Percentiles rank a stretch among this genome's conserved stretches.
Conservation (phyloP, 2,113 vertebrate genomes). For the Gavialis gangeticus region DNA sequence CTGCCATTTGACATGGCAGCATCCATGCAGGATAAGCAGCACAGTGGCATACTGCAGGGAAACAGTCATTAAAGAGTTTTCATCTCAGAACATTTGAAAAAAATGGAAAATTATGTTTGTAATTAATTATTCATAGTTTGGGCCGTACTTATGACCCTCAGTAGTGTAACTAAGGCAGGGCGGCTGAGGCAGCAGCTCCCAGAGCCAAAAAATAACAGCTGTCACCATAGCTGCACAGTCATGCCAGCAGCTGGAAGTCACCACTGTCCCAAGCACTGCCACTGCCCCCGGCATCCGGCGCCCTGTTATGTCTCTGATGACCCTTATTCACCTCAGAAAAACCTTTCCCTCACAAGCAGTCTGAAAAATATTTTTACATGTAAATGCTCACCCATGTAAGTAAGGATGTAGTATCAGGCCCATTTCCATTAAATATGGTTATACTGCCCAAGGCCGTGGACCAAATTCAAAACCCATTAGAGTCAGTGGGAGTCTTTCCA, state of each 20-base stretch:
- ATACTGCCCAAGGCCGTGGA: neutral
- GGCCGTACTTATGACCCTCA: neutral
- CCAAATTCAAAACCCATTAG: neutral
- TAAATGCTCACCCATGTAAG: neutral
- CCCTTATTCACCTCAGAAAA: neutral
- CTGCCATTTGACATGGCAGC: neutral
- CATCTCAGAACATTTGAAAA: neutral
- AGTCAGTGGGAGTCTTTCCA: neutral
- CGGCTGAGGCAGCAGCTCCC: too few relatives aligned
- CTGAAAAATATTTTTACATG: neutral
- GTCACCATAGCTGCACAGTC: too few relatives aligned
- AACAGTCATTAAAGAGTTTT: neutral
- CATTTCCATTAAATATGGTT: neutral
- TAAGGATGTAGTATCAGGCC: rapidly evolving
- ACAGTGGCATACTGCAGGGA: neutral
- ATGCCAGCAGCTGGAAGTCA: too few relatives aligned
- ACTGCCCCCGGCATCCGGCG: too few relatives aligned
- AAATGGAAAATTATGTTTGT: neutral
- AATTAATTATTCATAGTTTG: neutral
- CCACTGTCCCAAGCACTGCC: too few relatives aligned
- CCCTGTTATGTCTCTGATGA: neutral
- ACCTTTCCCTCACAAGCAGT: neutral
- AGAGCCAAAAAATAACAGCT: too few relatives aligned
- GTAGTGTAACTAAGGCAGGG: neutral
- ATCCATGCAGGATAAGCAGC: neutral